Conservation (phyloP, 2,888 invertebrate species). For the Andrena camellia region DNA sequence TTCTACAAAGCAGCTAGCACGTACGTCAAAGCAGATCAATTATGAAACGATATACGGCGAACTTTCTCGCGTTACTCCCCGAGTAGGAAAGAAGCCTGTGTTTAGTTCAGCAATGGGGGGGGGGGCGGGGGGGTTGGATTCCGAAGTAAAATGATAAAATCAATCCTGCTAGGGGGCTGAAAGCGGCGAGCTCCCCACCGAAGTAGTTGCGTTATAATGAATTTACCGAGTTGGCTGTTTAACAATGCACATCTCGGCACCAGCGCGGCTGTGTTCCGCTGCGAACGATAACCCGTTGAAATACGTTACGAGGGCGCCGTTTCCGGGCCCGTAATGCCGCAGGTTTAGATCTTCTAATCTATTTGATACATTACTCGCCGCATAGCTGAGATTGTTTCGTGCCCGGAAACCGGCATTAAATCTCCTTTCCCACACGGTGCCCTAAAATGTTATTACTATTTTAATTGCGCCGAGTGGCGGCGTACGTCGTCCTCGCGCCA, state of each 20-base stretch:
- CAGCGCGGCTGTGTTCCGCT: conserved; percentile 61
- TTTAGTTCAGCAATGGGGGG: not conserved
- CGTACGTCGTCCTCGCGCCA: conserved; percentile 1
- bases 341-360: conserved; percentile 72
- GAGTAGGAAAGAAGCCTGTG: not conserved
- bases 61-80: not conserved
- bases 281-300: conserved; percentile 73
- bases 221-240: conserved; percentile 71
- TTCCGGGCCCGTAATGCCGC: conserved; percentile 63
- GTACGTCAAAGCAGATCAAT: not conserved
- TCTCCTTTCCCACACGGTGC: conserved; percentile 37
- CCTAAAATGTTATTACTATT: conserved; percentile 52
- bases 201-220: conserved; percentile 67
- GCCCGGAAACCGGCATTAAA: conserved; percentile 50
- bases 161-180: conserved; percentile 34
- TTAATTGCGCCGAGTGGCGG: conserved; percentile 36
- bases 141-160: conserved; percentile 43
- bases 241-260: conserved; percentile 72
- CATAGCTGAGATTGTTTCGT: conserved; percentile 60
- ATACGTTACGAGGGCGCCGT: conserved; percentile 70
- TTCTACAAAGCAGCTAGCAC: not conserved
- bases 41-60: not conserved
- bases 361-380: conserved; percentile 67
- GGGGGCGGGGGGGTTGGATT: conserved; percentile 11
- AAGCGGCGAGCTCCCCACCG: conserved; percentile 40